A percentile compares a stretch with the other conserved stretches of the same genome.
phyloP scores from a whole-genome alignment of 2,797 vertebrate species.

The Dendrocincla tyrannina region DNA sequence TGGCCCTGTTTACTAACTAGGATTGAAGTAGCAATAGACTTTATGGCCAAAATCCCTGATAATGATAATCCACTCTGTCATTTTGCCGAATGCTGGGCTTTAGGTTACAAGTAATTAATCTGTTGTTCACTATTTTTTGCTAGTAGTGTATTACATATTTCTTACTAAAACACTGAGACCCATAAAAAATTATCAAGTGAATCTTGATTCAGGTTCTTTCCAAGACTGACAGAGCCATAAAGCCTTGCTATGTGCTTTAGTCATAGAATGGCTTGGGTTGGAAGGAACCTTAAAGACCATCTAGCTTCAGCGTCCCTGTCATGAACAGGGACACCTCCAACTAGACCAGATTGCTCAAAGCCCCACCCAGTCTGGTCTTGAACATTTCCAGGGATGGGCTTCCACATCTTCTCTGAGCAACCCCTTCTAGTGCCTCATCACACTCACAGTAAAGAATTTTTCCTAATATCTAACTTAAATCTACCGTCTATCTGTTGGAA shows the following conservation, averaged over 20 bases:
- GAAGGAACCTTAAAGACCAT: neutral
- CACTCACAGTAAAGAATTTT: neutral
- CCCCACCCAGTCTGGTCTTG: neutral
- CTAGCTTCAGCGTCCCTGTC: no score
- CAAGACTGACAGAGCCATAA: neutral
- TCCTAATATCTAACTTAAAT: neutral
- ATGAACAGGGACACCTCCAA: neutral
- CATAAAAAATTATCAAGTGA: neutral
- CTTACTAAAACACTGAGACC: neutral
- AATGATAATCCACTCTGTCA: neutral
- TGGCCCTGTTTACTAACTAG: neutral
- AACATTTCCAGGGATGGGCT: neutral
- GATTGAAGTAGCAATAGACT: neutral
- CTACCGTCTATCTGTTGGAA: neutral
- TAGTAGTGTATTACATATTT: neutral
- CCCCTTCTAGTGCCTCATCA: neutral
- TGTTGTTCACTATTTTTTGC: neutral
- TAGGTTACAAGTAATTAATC: neutral
- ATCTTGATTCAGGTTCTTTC: neutral
- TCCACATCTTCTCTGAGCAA: neutral
- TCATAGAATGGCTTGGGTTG: neutral
- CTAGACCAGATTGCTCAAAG: neutral
- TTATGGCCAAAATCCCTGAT: neutral
- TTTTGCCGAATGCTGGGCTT: neutral
- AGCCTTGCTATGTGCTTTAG: neutral